Evolutionary conservation across 2,797 vertebrate genomes (phyloP).

Genomic region (Mus spretus): DNA sequence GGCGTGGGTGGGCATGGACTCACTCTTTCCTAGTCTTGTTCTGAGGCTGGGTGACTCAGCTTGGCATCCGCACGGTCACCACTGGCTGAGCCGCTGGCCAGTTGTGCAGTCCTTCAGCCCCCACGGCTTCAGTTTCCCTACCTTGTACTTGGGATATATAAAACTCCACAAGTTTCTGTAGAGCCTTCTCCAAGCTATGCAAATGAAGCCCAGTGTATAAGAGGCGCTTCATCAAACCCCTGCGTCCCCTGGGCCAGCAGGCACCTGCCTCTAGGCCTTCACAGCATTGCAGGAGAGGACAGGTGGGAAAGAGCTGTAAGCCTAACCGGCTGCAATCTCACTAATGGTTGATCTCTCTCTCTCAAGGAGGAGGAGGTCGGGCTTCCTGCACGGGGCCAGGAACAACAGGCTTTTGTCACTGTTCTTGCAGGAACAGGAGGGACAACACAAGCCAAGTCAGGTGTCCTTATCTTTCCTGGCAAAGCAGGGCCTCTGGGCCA

Average conservation of each 20-base stretch:
- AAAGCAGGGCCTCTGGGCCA: not conserved
- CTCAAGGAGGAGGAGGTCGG: conserved; percentile 83
- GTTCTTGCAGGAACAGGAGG: not conserved
- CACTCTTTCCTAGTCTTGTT: conserved; percentile 72
- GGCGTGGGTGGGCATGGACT: conserved; percentile 65
- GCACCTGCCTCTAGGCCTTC: not conserved
- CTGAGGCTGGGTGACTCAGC: conserved; percentile 46
- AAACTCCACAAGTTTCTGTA: fast-evolving
- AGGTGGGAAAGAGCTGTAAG: conserved; percentile 83
- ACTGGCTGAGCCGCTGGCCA: fast-evolving
- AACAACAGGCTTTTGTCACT: conserved; percentile 75
- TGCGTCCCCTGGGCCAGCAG: fast-evolving
- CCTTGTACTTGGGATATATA: fast-evolving
- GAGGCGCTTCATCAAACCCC: not conserved
- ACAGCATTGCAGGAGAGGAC: conserved; percentile 66
- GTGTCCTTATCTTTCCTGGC: conserved; percentile 80
- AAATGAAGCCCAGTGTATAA: fast-evolving
- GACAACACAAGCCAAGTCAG: not conserved
- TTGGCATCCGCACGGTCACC: not conserved
- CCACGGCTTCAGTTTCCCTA: not conserved
- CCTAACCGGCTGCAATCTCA: conserved; percentile 81
- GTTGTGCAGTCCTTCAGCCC: not conserved
- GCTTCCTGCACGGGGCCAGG: conserved; percentile 50
- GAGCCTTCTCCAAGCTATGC: fast-evolving
- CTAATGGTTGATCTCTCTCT: conserved; percentile 84